phyloP scores from a whole-genome alignment of 2,797 vertebrate genomes.

The Pangasius mekongensis region DNA sequence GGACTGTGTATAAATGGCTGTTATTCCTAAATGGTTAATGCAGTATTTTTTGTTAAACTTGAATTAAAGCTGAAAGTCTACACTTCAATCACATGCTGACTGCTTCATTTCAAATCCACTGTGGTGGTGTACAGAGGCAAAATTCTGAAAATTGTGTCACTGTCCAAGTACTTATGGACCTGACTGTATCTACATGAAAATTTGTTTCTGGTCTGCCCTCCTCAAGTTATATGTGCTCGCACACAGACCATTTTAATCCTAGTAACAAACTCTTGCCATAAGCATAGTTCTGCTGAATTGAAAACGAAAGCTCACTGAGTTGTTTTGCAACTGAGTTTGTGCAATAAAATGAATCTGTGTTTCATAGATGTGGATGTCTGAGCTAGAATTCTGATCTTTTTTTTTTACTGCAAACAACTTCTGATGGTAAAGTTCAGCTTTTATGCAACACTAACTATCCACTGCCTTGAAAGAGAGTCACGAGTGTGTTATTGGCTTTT shows the following conservation, averaged over 20 bases:
- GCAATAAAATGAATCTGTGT: neutral
- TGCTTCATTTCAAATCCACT: no score
- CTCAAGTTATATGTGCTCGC: neutral
- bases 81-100: no score
- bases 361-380: no score
- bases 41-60: no score
- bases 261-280: neutral
- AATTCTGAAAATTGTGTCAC: no score
- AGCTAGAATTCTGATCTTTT: neutral
- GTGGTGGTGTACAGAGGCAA: no score
- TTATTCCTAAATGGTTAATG: no score
- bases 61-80: no score
- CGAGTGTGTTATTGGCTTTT: constrained; percentile 16
- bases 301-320: no score
- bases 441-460: neutral
- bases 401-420: constrained; percentile 10
- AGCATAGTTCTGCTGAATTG: neutral
- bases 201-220: neutral
- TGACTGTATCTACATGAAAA: neutral
- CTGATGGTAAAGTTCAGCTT: neutral
- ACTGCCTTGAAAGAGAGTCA: neutral
- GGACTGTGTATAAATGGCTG: no score
- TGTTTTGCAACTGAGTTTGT: neutral
- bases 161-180: no score
- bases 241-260: neutral